phyloP scores from a whole-genome alignment of 2,797 vertebrate genomes.

The Acrossocheilus fasciatus region DNA sequence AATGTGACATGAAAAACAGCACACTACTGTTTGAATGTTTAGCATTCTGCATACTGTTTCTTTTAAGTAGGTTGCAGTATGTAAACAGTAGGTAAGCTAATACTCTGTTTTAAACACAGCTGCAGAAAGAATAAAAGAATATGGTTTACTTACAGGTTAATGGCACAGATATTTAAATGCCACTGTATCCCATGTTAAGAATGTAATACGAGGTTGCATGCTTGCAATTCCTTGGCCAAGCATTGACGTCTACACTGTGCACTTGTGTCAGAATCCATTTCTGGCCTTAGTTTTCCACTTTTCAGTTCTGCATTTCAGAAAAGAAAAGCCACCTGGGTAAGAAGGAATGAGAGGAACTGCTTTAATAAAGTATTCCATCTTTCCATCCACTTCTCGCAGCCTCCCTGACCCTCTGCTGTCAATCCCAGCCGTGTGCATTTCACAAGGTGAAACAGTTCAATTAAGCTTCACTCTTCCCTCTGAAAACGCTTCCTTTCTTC shows the following conservation, averaged over 20 bases:
- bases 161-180: not conserved
- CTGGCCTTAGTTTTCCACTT: slow-evolving; percentile 30
- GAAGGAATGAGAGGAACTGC: not conserved
- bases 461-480: slow-evolving; percentile 56
- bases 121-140: not conserved
- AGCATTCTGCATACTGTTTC: not conserved
- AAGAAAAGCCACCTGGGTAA: slow-evolving; percentile 17
- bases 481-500: slow-evolving; percentile 51
- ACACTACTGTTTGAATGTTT: not conserved
- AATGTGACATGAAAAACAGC: not conserved
- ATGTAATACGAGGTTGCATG: not conserved
- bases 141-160: not conserved
- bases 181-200: not conserved
- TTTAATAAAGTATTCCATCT: slow-evolving; percentile 49
- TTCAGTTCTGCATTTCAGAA: slow-evolving; percentile 1
- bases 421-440: slow-evolving; percentile 47
- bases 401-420: slow-evolving; percentile 36
- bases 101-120: not conserved
- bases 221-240: not conserved
- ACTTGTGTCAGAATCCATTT: slow-evolving; percentile 12
- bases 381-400: slow-evolving; percentile 4
- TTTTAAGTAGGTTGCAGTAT: not conserved
- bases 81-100: not conserved
- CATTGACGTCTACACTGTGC: not conserved
- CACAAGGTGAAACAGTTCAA: slow-evolving; percentile 63